Base-by-base conservation (phyloP, 2,888 invertebrate genomes). In the Diarsia brunnea region DNA sequence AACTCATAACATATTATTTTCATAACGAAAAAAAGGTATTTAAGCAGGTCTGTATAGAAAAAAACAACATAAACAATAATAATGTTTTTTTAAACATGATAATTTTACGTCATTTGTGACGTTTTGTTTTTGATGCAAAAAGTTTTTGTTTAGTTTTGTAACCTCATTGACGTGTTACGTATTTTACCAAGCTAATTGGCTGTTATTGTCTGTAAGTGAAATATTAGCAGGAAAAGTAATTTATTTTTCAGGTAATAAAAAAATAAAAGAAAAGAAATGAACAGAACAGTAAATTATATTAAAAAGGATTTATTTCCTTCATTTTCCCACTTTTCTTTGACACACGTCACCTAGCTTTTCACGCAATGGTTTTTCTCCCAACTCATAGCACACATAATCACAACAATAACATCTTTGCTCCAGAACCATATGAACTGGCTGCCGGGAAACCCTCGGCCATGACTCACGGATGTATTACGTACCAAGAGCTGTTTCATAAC, bases 381-480 rank as follows among this genome's bases (percentile, higher is more conserved):
- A 24, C 24, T n/a, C 12, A 55, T 55, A 24, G 14, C 14, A 55
- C 24, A 58, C 3, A 16, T 60, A 60, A n/a, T 67, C 21, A 49
- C 8, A 73, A 60, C 49, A 49, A 51, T 43, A 60, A 49, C 19
- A 61, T 43, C 16, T 68, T 19, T 5, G 27, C 27, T 73, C 53
- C 31, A 51, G 45, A 19, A 63, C 10, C 14, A 60, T 38, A 16
- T 51, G 43, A 65, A 38, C 47, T 55, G 72, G 66, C 31, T 3
- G 1, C 1, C 43, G 78, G 79, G 69, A 80, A 75, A 76, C 71
- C 80, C 81, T 81, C 14, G 2, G 8, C 4, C 8, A n/a, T 81
- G 80, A 81, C 31, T 81, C 81, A 80, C 5, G 19, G n/a, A 4
- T 16, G 12, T 51, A 10, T 72, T 61, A 81, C 27, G 68, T 69